Percentiles rank a stretch among this genome's conserved stretches.
Conservation (phyloP, 2,888 invertebrate species). For the Ophion slaviceki region DNA sequence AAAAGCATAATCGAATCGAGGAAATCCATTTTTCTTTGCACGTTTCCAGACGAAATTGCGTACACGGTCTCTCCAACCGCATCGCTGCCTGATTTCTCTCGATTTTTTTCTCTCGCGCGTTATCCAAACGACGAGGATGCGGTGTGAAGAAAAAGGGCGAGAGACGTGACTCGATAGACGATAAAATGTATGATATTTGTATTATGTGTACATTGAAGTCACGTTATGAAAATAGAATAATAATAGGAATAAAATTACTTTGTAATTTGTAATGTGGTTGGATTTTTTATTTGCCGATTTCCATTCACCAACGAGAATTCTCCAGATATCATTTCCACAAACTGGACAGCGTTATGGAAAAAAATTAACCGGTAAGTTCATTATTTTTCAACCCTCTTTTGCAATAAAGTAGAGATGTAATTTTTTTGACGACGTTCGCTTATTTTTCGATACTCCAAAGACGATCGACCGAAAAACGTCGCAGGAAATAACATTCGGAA, state of each 20-base stretch:
- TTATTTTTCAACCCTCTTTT: neutral
- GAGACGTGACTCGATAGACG: slow-evolving; percentile 26
- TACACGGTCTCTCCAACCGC: slow-evolving; percentile 10
- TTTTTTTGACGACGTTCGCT: neutral
- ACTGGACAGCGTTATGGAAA: neutral
- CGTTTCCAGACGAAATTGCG: slow-evolving; percentile 12
- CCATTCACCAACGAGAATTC: neutral
- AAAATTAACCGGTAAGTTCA: neutral
- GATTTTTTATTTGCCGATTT: slow-evolving; percentile 5
- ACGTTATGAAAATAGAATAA: slow-evolving; percentile 67
- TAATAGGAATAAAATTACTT: slow-evolving; percentile 59
- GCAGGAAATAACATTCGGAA: neutral
- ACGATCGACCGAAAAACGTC: neutral
- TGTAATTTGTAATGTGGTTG: slow-evolving; percentile 35
- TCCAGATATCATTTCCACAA: neutral
- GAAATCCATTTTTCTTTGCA: slow-evolving; percentile 30
- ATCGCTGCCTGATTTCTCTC: slow-evolving; percentile 47
- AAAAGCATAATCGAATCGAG: neutral
- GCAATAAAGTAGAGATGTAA: neutral
- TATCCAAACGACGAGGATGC: slow-evolving; percentile 27
- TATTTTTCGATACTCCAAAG: neutral
- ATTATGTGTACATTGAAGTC: slow-evolving; percentile 75
- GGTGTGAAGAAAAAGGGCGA: slow-evolving; percentile 7
- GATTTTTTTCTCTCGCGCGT: slow-evolving; percentile 27
- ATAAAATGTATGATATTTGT: slow-evolving; percentile 76